These are phyloP conservation scores for Egretta garzetta DNA, from an alignment of 2,113 vertebrate genomes.

Conservation along the genomic window DNA sequence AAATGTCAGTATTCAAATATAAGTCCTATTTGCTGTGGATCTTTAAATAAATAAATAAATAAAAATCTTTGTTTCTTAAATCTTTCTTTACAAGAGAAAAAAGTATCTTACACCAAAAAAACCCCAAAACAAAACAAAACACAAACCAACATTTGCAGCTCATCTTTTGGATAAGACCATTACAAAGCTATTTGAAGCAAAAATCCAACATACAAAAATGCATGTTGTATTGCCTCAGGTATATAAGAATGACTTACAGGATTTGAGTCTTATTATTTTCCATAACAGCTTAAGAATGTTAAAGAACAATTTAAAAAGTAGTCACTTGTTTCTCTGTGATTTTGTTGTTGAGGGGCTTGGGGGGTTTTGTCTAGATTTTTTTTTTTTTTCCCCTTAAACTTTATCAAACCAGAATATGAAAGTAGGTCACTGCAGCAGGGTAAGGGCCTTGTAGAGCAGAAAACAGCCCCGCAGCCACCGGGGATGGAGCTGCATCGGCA, in stretches of 20 bases:
- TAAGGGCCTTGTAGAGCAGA: not conserved
- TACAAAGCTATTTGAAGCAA: slow-evolving; percentile 34
- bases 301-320: not conserved
- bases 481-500: not conserved
- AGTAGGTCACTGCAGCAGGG: slow-evolving; percentile 21
- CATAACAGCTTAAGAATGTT: not conserved
- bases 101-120: not conserved
- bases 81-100: slow-evolving; percentile 6
- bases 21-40: slow-evolving; percentile 36
- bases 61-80: not conserved
- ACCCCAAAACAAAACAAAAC: not conserved
- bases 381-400: not conserved
- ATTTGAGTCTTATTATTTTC: slow-evolving; percentile 16
- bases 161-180: slow-evolving; percentile 34
- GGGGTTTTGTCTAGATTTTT: not conserved
- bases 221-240: slow-evolving; percentile 30
- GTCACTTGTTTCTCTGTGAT: not conserved
- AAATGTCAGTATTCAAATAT: slow-evolving; percentile 34
- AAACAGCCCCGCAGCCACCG: fast-evolving
- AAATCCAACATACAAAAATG: not conserved
- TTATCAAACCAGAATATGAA: not conserved
- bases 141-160: not conserved
- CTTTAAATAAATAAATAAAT: not conserved
- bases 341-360: not conserved
- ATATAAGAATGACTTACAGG: not conserved